Percentiles rank a stretch among this genome's conserved stretches.
phyloP scores from a whole-genome alignment of 2,888 invertebrate species.

The Exocentrus adspersus region DNA sequence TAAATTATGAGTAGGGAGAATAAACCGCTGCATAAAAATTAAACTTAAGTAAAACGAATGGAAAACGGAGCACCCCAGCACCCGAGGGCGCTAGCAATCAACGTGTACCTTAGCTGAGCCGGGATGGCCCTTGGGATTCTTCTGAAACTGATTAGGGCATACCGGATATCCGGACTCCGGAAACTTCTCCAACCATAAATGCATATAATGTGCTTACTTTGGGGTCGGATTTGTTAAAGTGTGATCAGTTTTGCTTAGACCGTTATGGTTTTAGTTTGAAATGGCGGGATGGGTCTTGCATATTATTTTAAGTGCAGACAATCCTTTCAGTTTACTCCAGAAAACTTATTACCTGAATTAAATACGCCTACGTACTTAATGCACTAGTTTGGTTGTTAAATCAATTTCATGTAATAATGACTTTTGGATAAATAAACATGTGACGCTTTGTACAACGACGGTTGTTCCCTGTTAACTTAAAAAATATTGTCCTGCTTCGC shows the following conservation, averaged over 20 bases:
- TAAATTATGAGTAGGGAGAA: background rate
- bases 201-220: conserved; percentile 1
- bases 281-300: too few relatives aligned
- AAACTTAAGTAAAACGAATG: background rate
- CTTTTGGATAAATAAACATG: too few relatives aligned
- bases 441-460: too few relatives aligned
- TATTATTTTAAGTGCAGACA: too few relatives aligned
- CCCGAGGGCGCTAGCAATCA: conserved; percentile 3
- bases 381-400: too few relatives aligned
- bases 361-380: too few relatives aligned
- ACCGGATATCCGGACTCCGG: conserved; percentile 3
- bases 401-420: too few relatives aligned
- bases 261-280: background rate
- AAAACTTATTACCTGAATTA: too few relatives aligned
- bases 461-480: too few relatives aligned
- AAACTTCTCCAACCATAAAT: background rate
- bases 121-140: background rate
- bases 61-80: background rate
- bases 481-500: too few relatives aligned
- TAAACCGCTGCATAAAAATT: background rate
- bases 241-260: conserved; percentile 1
- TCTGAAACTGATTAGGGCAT: background rate
- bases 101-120: background rate
- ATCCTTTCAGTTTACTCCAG: too few relatives aligned
- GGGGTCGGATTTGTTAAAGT: background rate